Evolutionary conservation across 2,113 vertebrate species (phyloP).

Genomic region (Otis tarda): DNA sequence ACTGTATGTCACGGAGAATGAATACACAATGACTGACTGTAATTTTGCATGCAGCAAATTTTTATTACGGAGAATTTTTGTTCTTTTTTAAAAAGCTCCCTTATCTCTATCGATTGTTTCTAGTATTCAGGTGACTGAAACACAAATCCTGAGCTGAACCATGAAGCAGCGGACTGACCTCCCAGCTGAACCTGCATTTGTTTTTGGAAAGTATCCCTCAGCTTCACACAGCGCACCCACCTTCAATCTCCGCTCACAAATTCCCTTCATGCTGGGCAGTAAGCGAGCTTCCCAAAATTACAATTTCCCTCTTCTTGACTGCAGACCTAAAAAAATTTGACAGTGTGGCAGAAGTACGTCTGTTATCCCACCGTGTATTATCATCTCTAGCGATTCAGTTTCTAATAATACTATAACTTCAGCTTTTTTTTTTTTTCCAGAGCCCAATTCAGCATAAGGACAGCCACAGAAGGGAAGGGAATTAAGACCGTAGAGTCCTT

Average conservation of each 20-base stretch:
- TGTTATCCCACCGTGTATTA: background rate
- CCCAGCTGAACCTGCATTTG: too few relatives aligned
- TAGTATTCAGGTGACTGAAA: background rate
- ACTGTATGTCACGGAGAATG: background rate
- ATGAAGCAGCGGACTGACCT: background rate
- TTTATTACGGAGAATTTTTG: background rate
- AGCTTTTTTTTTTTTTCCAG: background rate
- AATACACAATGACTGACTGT: background rate
- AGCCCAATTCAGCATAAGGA: background rate
- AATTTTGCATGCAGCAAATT: background rate
- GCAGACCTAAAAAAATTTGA: background rate
- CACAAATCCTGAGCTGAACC: background rate
- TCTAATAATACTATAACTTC: background rate
- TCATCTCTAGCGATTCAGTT: background rate
- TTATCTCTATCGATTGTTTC: background rate
- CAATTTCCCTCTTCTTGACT: background rate
- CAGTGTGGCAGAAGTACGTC: background rate
- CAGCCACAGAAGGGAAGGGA: background rate
- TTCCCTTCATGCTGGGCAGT: background rate
- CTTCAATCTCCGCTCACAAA: background rate
- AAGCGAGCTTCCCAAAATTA: background rate
- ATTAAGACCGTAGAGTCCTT: background rate
- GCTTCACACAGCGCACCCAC: background rate
- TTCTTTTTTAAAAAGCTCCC: background rate
- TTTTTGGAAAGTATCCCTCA: background rate